Conservation (phyloP, 2,113 vertebrate species). For the Pyxicephalus adspersus region DNA sequence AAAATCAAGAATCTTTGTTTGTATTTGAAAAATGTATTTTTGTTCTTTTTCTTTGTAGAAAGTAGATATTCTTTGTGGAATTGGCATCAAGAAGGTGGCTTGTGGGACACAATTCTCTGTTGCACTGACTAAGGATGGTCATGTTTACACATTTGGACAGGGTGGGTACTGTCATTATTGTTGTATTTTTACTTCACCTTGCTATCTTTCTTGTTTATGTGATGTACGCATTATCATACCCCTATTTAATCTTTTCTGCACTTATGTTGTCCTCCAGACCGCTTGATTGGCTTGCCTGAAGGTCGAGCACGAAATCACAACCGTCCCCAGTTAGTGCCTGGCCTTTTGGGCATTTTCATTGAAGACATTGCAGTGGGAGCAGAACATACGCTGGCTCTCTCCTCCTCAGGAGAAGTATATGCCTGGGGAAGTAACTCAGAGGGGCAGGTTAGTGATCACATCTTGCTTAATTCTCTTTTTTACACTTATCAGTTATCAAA, state of each 20-base stretch:
- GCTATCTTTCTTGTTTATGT: background rate
- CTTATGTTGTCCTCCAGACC: slow-evolving; percentile 66
- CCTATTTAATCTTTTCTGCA: no score
- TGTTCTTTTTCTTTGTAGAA: slow-evolving; percentile 69
- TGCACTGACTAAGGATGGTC: slow-evolving; percentile 81
- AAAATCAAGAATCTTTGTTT: background rate
- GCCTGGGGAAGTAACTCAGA: slow-evolving; percentile 86
- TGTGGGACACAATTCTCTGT: slow-evolving; percentile 87
- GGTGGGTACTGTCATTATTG: slow-evolving; percentile 64
- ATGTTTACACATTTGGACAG: slow-evolving; percentile 84
- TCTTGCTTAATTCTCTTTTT: background rate
- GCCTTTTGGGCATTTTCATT: slow-evolving; percentile 75
- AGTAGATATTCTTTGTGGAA: slow-evolving; percentile 84
- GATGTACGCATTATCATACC: no score
- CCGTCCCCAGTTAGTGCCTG: slow-evolving; percentile 78
- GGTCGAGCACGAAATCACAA: slow-evolving; percentile 85
- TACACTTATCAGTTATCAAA: no score
- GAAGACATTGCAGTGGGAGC: slow-evolving; percentile 82
- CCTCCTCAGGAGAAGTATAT: slow-evolving; percentile 78
- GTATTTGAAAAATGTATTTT: no score
- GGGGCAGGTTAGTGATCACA: slow-evolving; percentile 72
- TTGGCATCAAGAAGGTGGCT: slow-evolving; percentile 83
- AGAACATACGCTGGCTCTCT: slow-evolving; percentile 78
- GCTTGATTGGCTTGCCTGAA: slow-evolving; percentile 81
- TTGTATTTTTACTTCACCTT: background rate